A percentile compares a stretch with the other conserved stretches of the same genome.
phyloP scores from a whole-genome alignment of 2,888 invertebrate genomes.

The Stenodera caucasica region DNA sequence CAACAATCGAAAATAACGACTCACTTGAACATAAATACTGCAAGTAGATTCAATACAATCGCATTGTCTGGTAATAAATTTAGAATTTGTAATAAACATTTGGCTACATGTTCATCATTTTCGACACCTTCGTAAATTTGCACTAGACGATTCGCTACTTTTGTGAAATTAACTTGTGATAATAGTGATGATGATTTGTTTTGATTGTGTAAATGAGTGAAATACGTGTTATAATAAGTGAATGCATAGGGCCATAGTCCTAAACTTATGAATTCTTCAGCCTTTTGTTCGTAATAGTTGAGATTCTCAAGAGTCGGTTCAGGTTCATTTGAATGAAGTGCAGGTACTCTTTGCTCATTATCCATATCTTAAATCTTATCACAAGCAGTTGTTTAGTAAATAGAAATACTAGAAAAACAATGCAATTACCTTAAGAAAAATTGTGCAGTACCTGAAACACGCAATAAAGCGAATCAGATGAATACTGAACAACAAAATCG shows the following conservation, averaged over 20 bases:
- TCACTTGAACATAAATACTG: slow-evolving; percentile 59
- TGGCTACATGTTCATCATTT: slow-evolving; percentile 50
- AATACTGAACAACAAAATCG: too few relatives aligned
- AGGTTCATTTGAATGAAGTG: not conserved
- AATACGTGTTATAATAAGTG: not conserved
- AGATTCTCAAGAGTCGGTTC: not conserved
- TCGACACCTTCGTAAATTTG: slow-evolving; percentile 43
- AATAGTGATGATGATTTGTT: not conserved
- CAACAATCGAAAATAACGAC: slow-evolving; percentile 27
- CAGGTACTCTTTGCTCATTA: not conserved
- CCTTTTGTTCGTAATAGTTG: not conserved
- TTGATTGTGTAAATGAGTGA: not conserved
- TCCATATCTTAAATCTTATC: too few relatives aligned
- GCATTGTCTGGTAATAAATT: slow-evolving; percentile 58
- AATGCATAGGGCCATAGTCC: not conserved
- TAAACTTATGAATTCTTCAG: not conserved
- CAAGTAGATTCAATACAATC: slow-evolving; percentile 58
- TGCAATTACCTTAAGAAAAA: too few relatives aligned
- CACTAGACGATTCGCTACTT: slow-evolving; percentile 37
- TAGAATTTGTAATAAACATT: slow-evolving; percentile 53
- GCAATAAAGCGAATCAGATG: too few relatives aligned
- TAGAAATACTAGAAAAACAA: too few relatives aligned
- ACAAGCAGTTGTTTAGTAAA: too few relatives aligned
- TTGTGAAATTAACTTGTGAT: slow-evolving; percentile 36
- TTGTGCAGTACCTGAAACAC: too few relatives aligned